These are phyloP conservation scores for Channa striata DNA, from an alignment of 2,797 vertebrate species.

Conservation along the genomic window DNA sequence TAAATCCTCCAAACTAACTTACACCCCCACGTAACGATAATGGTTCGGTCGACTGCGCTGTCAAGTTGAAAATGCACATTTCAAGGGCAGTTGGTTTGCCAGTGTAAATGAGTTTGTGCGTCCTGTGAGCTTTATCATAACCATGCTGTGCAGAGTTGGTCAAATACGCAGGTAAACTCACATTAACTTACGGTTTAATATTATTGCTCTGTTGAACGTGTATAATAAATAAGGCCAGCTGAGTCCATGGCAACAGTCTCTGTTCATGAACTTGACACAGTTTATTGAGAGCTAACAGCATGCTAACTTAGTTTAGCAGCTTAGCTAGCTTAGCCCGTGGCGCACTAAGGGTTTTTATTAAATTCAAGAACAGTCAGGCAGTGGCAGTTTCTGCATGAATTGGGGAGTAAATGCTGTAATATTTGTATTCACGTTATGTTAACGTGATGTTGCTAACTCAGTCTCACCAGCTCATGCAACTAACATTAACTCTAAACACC, in stretches of 20 bases:
- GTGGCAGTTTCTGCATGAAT: not conserved
- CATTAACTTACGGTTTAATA: not conserved
- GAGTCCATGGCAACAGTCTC: not conserved
- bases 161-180: conserved; percentile 82
- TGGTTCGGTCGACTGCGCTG: conserved; percentile 72
- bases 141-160: conserved; percentile 81
- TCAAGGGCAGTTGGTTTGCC: conserved; percentile 79
- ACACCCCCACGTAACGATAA: conserved; percentile 34
- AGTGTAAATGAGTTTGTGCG: not conserved
- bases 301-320: conserved; percentile 62
- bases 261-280: conserved; percentile 43
- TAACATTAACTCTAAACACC: conserved; percentile 10
- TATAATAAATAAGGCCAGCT: not conserved
- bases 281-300: conserved; percentile 43
- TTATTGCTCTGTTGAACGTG: not conserved
- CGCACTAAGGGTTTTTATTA: conserved; percentile 26
- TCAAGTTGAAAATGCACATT: conserved; percentile 71
- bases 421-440: not conserved
- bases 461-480: not conserved
- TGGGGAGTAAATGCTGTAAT: not conserved
- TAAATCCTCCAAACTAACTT: not conserved
- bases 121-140: conserved; percentile 16
- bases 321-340: conserved; percentile 36
- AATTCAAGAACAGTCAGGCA: too few relatives aligned
- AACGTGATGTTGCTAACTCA: not conserved